Conservation (phyloP, 2,113 vertebrate genomes). For the Phylloscopus trochiloides region DNA sequence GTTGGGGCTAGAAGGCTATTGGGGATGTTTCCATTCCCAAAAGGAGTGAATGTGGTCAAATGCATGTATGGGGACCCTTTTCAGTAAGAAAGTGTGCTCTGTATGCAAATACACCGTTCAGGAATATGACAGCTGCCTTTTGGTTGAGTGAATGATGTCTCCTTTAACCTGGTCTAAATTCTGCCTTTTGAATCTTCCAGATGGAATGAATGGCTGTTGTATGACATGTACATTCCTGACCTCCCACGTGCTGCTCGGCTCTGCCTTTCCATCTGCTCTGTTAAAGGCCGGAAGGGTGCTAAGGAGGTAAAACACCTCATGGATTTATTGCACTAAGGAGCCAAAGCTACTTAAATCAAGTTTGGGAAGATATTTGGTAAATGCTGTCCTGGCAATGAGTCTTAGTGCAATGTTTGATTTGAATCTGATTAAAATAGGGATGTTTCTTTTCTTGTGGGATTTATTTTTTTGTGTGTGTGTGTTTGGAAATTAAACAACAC, state of each 20-base stretch:
- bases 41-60: not conserved
- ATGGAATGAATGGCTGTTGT: slow-evolving; percentile 96
- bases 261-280: slow-evolving; percentile 97
- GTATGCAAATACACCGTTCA: not conserved
- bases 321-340: not conserved
- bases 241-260: slow-evolving; percentile 96
- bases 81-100: not conserved
- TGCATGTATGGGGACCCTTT: not conserved
- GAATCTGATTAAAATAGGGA: not conserved
- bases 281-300: slow-evolving; percentile 95
- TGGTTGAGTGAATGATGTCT: not conserved
- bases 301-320: slow-evolving; percentile 86
- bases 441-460: not conserved
- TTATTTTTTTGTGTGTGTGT: too few species aligned
- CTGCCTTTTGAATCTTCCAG: slow-evolving; percentile 59
- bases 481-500: not conserved
- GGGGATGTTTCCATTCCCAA: not conserved
- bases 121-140: not conserved
- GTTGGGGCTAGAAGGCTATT: not conserved
- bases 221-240: slow-evolving; percentile 97
- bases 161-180: not conserved
- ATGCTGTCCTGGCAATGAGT: not conserved
- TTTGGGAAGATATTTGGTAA: not conserved
- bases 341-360: not conserved
- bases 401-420: not conserved